Evolutionary conservation across 2,888 invertebrate species (phyloP), one percentile per base, ranked within the genome.

Genomic region (Ectemnius cavifrons): DNA sequence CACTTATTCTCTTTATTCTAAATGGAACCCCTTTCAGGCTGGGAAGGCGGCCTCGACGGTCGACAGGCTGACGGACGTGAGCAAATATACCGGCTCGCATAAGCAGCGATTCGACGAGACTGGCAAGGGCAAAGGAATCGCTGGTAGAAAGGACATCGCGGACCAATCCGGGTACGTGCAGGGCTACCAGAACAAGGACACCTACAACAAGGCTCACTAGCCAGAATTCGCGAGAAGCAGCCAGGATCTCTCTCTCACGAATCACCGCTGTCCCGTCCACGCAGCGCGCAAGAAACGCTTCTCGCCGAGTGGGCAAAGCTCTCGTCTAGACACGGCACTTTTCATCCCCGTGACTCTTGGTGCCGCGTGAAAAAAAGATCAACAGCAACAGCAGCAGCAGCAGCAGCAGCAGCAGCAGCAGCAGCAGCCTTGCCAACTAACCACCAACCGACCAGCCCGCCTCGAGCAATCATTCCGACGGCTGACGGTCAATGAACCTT

Each of bases 31-130:
- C 52, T 52, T 61, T 3, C 91, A 92, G 83, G 90, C 92, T 2
- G 87, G 88, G 6, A 91, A 89, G 77, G 87, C 89, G 2, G 89
- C 91, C 2, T 91, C 91, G n/a, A 90, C 92, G 0, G 95, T 96
- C 3, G 96, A 95, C 82, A 93, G 97, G 75, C 91, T 97, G 81
- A 97, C 97, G 0, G 97, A 97, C 89, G 94, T 95, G n/a, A 94
- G 94, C 85, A 97, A 96, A 88, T 97, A 97, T 91, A 97, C 97
- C 0, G 97, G 97, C 63, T 96, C 96, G 4, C 96, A 96, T 90
- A 96, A 94, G 89, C 96, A 97, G 85, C 94, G 97, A 27, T 97
- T 97, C 88, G 97, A 97, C 91, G 95, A 95, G 67, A 92, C 93
- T 28, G 97, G 97, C 73, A 97, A 96, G 90, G 97, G 97, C 18